phyloP scores from a whole-genome alignment of 2,888 invertebrate genomes.

The Epicampocera succincta region DNA sequence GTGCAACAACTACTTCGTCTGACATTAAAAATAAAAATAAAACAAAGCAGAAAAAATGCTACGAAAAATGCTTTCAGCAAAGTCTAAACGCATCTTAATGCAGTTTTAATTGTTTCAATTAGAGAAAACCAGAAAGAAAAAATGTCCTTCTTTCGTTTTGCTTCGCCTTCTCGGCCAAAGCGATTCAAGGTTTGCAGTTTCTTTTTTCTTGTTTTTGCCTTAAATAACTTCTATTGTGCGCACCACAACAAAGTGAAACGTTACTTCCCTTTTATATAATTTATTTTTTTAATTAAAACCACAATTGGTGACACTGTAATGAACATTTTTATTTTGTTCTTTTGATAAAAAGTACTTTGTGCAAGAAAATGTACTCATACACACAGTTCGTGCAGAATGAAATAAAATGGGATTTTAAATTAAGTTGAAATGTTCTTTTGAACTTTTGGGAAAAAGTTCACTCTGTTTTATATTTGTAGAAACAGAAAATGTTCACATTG shows the following conservation, averaged over 20 bases:
- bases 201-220: conserved; percentile 2
- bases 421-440: conserved; percentile 13
- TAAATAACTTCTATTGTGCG: conserved; percentile 10
- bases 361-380: neutral
- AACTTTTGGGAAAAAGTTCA: no score
- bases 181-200: conserved; percentile 38
- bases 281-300: conserved; percentile 54
- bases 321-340: conserved; percentile 14
- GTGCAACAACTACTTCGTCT: conserved; percentile 35
- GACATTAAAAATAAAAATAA: conserved; percentile 32
- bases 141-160: neutral
- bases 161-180: conserved; percentile 10
- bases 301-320: conserved; percentile 51
- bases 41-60: neutral
- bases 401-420: conserved; percentile 1
- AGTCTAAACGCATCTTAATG: conserved; percentile 57
- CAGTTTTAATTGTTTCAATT: conserved; percentile 64
- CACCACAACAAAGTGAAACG: conserved; percentile 49
- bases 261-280: conserved; percentile 47
- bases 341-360: conserved; percentile 9
- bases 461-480: no score
- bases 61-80: conserved; percentile 46
- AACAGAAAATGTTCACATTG: no score
- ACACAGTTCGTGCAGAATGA: neutral
- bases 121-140: conserved; percentile 8